These are phyloP conservation scores for Agonopterix subpropinquella DNA, from an alignment of 2,888 invertebrate species.

Conservation along the genomic window DNA sequence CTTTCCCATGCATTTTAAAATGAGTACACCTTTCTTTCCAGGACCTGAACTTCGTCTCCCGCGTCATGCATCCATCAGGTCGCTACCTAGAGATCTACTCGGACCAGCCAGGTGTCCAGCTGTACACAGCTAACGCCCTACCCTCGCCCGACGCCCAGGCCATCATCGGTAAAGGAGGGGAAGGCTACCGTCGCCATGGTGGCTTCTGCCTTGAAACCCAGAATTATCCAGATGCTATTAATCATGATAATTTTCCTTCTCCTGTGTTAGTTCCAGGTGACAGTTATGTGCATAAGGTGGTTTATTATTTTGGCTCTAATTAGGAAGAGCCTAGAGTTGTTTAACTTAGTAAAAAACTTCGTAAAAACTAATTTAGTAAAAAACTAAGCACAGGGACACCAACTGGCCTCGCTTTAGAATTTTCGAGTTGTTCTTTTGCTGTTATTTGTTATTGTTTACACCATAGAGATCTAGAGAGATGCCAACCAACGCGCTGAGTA, in stretches of 20 bases:
- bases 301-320: constrained; percentile 79
- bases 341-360: too few relatives aligned
- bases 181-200: constrained; percentile 81
- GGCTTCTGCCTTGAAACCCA: constrained; percentile 95
- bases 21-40: constrained; percentile 11
- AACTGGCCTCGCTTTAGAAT: too few relatives aligned
- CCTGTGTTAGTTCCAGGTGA: constrained; percentile 81
- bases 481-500: too few relatives aligned
- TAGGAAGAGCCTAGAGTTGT: too few relatives aligned
- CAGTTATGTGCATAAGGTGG: constrained; percentile 80
- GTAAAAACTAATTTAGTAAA: too few relatives aligned
- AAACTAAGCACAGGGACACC: too few relatives aligned
- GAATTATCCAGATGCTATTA: constrained; percentile 92
- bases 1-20: too few relatives aligned
- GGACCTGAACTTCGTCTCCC: constrained; percentile 51
- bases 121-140: constrained; percentile 88
- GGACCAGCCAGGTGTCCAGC: constrained; percentile 92
- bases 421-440: too few relatives aligned
- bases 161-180: constrained; percentile 46
- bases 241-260: constrained; percentile 85
- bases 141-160: constrained; percentile 69
- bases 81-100: constrained; percentile 86
- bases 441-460: too few relatives aligned
- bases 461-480: too few relatives aligned
- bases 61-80: constrained; percentile 80